Base-by-base conservation (phyloP, 2,113 vertebrate genomes). In the Gnathonemus echidnorhynchus region DNA sequence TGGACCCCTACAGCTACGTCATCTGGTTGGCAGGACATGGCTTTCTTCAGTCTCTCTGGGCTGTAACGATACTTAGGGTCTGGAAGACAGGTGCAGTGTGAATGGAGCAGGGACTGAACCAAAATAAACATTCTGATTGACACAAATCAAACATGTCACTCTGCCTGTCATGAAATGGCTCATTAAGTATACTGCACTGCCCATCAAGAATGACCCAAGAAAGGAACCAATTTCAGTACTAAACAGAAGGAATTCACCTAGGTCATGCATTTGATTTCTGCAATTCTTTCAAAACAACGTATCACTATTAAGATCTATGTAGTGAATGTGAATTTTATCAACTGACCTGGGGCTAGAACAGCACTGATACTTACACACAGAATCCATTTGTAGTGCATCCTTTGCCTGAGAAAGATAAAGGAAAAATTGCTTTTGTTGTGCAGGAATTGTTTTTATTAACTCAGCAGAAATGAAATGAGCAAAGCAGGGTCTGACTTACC, bases 351-450 rank as follows among this genome's bases (percentile, higher is more conserved):
- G 58, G 8, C 19, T 56, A 62, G 24, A 62, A 62, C 24, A 62
- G 24, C 24, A 62, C 24, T 9, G 24, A n/a, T 80, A 98, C 98
- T 99, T 94, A 99, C 98, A 95, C 91, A 96, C 95, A 2, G 96
- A 95, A 89, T 97, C 96, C 96, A 97, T 98, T 94, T 99, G 93
- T 92, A 97, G 96, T 88, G 97, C 96, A 92, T 99, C 97, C 92
- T 97, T 99, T 92, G 97, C 97, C 98, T 99, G 91, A 31, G n/a
- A 66, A 27, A 27, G 24, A n/a, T 62, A 62, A 27, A 66, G n/a
- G 62, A 66, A 66, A 66, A 83, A 93, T 50, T 88, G 66, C 92
- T 91, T 27, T 93, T 89, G 35, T 66, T 83, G 49, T 50, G 42
- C 17, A 89, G 48, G 21, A 53, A 31, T 84, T 45, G 42, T 42